These are phyloP conservation scores for Protodeltote pygarga DNA, from an alignment of 2,888 invertebrate species.

Conservation along the genomic window DNA sequence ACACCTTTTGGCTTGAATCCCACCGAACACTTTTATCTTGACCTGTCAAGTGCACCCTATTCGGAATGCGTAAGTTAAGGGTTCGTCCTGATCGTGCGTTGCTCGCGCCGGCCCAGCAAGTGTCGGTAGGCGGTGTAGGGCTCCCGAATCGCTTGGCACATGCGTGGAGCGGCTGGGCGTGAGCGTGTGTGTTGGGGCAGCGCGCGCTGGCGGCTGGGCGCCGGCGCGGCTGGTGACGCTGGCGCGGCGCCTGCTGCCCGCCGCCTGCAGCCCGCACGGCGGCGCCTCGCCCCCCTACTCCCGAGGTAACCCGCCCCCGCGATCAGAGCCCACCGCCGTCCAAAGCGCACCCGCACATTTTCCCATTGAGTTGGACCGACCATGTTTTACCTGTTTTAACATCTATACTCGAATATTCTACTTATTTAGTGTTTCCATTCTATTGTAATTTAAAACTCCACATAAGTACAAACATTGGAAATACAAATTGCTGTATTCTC, in stretches of 20 bases:
- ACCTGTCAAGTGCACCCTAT: conserved; percentile 17
- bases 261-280: conserved; percentile 90
- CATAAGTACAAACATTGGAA: too few species aligned
- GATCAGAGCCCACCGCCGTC: conserved; percentile 33
- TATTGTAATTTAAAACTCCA: too few species aligned
- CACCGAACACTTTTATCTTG: conserved; percentile 35
- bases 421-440: too few species aligned
- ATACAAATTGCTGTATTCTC: too few species aligned
- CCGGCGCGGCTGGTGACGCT: conserved; percentile 82
- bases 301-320: conserved; percentile 86
- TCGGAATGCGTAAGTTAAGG: conserved; percentile 15
- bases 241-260: conserved; percentile 89
- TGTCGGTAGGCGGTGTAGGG: conserved; percentile 47
- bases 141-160: conserved; percentile 69
- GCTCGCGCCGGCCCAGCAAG: conserved; percentile 33
- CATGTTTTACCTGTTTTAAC: too few species aligned
- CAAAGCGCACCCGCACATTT: conserved; percentile 34
- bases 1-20: conserved; percentile 34
- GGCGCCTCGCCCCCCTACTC: conserved; percentile 90
- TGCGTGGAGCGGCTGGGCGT: conserved; percentile 67
- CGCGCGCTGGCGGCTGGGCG: conserved; percentile 75
- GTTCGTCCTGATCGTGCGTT: conserved; percentile 46
- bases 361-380: conserved; percentile 16
- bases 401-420: too few species aligned
- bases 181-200: conserved; percentile 83